Evolutionary conservation across 2,113 vertebrate genomes (phyloP).

Genomic region (Plecotus auritus): DNA sequence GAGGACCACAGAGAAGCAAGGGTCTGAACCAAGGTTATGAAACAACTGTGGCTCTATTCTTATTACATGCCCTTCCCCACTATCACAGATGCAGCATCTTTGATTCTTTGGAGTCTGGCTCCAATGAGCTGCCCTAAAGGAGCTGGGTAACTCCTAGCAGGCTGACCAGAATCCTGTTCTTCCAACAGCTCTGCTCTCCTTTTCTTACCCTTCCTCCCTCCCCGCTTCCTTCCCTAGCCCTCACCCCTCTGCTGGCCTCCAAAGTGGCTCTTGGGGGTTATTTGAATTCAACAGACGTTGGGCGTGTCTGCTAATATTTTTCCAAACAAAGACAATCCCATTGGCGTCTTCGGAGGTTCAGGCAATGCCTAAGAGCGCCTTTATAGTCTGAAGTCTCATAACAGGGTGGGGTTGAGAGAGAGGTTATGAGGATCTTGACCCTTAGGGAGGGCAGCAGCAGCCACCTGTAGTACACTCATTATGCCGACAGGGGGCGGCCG

Average conservation of each 20-base stretch:
- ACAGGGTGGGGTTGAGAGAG: fast-evolving
- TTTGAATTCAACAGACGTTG: not conserved
- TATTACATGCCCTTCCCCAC: too few relatives aligned
- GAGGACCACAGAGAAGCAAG: too few relatives aligned
- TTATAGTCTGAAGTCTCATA: not conserved
- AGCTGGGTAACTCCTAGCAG: not conserved
- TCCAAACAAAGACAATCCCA: not conserved
- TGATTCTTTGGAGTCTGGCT: not conserved
- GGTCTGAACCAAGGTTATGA: too few relatives aligned
- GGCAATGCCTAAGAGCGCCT: not conserved
- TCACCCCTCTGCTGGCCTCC: not conserved
- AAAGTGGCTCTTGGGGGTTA: not conserved
- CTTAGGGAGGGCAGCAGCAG: not conserved
- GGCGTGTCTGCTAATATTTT: not conserved
- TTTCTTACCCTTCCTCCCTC: not conserved
- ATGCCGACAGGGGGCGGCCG: not conserved
- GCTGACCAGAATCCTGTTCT: not conserved
- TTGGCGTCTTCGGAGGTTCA: not conserved
- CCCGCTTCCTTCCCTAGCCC: not conserved
- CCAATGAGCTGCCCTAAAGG: not conserved
- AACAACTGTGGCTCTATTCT: too few relatives aligned
- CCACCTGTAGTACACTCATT: not conserved
- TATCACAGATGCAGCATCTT: not conserved
- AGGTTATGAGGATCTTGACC: not conserved
- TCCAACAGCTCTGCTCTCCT: not conserved